A percentile compares a stretch with the other conserved stretches of the same genome.
Evolutionary conservation across 2,797 vertebrate genomes (phyloP).

Genomic region (Oryzias dopingdopingensis): DNA sequence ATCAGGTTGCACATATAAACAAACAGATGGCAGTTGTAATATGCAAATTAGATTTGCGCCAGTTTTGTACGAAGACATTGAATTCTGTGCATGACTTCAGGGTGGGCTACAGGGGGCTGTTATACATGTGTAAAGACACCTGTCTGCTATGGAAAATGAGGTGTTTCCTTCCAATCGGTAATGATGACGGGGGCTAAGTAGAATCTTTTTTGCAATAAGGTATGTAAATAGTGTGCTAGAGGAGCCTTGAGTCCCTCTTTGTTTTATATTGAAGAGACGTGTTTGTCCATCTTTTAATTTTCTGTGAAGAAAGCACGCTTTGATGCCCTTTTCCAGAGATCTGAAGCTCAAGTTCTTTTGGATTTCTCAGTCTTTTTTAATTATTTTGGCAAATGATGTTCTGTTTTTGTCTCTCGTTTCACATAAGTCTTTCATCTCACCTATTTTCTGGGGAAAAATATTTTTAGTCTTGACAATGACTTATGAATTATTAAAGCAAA

Average conservation of each 20-base stretch:
- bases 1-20: constrained; percentile 30
- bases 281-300: too few species aligned
- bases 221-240: constrained; percentile 2
- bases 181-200: constrained; percentile 30
- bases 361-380: too few species aligned
- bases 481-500: too few species aligned
- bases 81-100: constrained; percentile 15
- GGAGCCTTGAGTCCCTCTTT: too few species aligned
- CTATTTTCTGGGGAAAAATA: too few species aligned
- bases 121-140: constrained; percentile 7
- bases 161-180: constrained; percentile 31
- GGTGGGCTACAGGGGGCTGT: constrained; percentile 9
- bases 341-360: too few species aligned
- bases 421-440: background rate
- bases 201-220: constrained; percentile 28
- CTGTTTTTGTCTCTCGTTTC: background rate
- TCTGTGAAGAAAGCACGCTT: too few species aligned
- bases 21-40: constrained; percentile 45
- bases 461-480: too few species aligned
- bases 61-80: constrained; percentile 30
- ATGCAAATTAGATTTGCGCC: constrained; percentile 39
- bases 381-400: too few species aligned
- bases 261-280: too few species aligned
- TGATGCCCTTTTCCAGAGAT: too few species aligned
- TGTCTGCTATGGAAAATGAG: constrained; percentile 2